Conservation (phyloP, 2,113 vertebrate species). For the Pedetes capensis region DNA sequence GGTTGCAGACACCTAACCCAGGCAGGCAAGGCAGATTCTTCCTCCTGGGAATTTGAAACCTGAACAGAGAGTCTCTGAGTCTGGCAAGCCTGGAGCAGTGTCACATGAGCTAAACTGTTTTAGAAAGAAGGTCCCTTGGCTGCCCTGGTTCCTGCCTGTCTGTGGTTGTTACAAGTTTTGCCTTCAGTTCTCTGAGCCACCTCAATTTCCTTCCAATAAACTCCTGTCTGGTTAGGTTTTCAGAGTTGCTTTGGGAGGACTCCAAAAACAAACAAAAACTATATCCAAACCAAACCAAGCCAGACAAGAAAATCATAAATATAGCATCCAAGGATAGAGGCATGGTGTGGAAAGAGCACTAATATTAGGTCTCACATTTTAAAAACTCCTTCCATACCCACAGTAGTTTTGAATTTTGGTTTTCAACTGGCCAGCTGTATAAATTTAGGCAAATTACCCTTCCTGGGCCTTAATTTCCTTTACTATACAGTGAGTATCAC, state of each 20-base stretch:
- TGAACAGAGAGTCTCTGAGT: not conserved
- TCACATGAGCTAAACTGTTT: not conserved
- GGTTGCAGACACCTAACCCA: slow-evolving; percentile 7
- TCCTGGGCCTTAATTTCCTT: not conserved
- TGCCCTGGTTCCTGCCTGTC: not conserved
- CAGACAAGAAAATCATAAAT: not conserved
- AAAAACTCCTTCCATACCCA: not conserved
- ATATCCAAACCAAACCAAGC: not conserved
- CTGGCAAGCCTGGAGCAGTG: not conserved
- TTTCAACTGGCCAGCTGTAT: slow-evolving; percentile 2
- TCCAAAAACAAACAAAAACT: not conserved
- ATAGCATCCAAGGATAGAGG: not conserved
- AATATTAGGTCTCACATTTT: too few species aligned
- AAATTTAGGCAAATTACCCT: slow-evolving; percentile 14
- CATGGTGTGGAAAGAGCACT: not conserved
- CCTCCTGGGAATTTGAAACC: slow-evolving; percentile 63
- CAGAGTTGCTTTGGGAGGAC: not conserved
- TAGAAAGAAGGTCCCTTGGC: not conserved
- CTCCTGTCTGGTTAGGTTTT: not conserved
- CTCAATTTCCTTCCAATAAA: not conserved
- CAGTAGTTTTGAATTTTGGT: not conserved
- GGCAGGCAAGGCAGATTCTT: slow-evolving; percentile 16
- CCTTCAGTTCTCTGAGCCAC: not conserved
- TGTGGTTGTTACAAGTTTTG: not conserved
- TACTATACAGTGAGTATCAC: not conserved